Evolutionary conservation across 37 sponge, comb jelly and placozoan species (phyloP).

Genomic region (Crambe crambe): DNA sequence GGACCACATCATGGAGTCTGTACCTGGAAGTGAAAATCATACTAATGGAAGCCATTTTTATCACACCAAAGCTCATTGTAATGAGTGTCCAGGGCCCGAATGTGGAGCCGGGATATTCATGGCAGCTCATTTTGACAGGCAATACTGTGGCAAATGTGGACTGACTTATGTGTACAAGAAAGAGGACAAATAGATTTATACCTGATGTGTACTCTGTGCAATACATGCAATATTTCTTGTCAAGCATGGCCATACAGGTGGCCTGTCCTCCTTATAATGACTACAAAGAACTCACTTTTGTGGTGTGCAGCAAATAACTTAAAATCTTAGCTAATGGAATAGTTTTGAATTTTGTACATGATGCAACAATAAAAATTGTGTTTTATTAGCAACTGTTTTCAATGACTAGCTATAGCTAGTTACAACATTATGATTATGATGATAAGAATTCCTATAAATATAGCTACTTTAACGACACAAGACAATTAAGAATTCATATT

Average conservation of each 20-base stretch:
- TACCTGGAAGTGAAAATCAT: constrained; percentile 35
- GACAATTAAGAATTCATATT: too few relatives aligned
- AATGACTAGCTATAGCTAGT: too few relatives aligned
- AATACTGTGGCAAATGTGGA: constrained; percentile 99
- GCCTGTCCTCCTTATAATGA: not conserved
- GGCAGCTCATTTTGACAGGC: constrained; percentile 99
- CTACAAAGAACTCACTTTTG: not conserved
- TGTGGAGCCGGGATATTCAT: constrained; percentile 99
- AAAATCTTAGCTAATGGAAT: too few relatives aligned
- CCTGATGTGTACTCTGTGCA: too few relatives aligned
- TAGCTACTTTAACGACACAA: too few relatives aligned
- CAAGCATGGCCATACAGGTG: too few relatives aligned
- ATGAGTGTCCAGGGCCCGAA: constrained; percentile 81
- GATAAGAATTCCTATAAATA: too few relatives aligned
- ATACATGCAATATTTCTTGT: too few relatives aligned
- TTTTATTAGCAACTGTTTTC: too few relatives aligned
- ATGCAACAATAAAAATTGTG: too few relatives aligned
- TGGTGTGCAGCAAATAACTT: not conserved
- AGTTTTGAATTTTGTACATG: too few relatives aligned
- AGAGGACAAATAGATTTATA: constrained; percentile 49
- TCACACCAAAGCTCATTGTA: constrained; percentile 44
- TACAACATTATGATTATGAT: too few relatives aligned
- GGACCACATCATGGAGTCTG: constrained; percentile 27
- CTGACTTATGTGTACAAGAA: constrained; percentile 97
- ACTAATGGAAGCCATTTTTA: constrained; percentile 42